Evolutionary conservation across 2,113 vertebrate genomes (phyloP).

Genomic region (Lophotis ruficrista): DNA sequence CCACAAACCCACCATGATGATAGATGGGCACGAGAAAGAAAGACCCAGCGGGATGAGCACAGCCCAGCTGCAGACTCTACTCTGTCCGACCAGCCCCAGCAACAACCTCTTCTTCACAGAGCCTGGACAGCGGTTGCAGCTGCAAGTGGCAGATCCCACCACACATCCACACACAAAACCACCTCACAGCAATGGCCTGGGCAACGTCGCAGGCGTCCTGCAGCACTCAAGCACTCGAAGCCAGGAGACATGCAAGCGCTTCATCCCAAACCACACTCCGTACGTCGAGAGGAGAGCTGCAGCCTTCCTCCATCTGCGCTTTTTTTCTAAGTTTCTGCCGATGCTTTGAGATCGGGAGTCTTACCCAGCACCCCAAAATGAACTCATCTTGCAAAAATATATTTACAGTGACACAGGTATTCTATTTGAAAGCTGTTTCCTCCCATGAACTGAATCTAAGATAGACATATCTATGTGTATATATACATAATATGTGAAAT

Average conservation of each 20-base stretch:
- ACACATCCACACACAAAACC: neutral
- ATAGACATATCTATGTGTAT: neutral
- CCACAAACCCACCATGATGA: neutral
- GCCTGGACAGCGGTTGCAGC: neutral
- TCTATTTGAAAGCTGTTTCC: neutral
- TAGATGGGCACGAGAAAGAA: neutral
- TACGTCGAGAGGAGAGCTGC: neutral
- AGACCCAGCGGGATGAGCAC: neutral
- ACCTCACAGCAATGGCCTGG: neutral
- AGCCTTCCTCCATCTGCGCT: neutral
- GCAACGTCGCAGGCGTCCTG: neutral
- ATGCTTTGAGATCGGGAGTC: neutral
- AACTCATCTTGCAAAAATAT: neutral
- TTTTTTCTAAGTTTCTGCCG: neutral
- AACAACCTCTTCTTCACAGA: neutral
- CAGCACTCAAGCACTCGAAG: fast-evolving
- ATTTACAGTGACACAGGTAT: neutral
- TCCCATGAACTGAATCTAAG: neutral
- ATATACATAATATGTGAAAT: neutral
- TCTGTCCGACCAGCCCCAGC: neutral
- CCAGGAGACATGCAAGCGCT: neutral
- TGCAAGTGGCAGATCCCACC: neutral
- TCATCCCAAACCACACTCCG: fast-evolving
- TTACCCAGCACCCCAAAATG: neutral
- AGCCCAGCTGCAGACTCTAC: neutral